Conservation (phyloP, 2,113 vertebrate species). For the Arothron firmamentum region DNA sequence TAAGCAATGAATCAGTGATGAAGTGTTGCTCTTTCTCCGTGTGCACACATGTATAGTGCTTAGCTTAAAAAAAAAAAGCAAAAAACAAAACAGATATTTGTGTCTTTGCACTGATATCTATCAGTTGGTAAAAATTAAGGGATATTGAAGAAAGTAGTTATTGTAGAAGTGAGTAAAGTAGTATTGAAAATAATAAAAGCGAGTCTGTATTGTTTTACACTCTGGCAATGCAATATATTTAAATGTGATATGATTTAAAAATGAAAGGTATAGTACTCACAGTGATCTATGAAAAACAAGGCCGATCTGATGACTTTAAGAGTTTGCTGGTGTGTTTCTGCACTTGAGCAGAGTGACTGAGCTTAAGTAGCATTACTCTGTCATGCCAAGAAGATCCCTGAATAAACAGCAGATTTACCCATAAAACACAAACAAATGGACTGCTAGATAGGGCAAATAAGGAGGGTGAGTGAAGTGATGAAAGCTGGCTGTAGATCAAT, state of each 20-base stretch:
- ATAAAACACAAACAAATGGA: conserved; percentile 10
- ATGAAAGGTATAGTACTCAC: too few relatives aligned
- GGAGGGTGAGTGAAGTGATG: background rate
- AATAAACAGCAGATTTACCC: conserved; percentile 35
- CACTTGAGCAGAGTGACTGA: conserved; percentile 44
- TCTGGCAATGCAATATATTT: too few relatives aligned
- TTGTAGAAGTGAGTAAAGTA: too few relatives aligned
- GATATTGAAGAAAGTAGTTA: too few relatives aligned
- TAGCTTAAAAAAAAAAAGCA: too few relatives aligned
- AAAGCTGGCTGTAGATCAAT: conserved; percentile 28
- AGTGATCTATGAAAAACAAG: background rate
- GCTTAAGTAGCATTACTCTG: conserved; percentile 33
- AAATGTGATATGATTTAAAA: too few relatives aligned
- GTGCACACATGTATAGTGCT: background rate
- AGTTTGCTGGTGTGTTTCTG: conserved; percentile 6
- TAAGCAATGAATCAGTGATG: conserved; percentile 74
- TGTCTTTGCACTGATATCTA: conserved; percentile 36
- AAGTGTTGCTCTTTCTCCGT: background rate
- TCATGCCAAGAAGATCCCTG: conserved; percentile 10
- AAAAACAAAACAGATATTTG: background rate
- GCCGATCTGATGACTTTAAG: background rate
- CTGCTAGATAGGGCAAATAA: background rate
- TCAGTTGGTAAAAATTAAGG: conserved; percentile 9
- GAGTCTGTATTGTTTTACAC: too few relatives aligned
- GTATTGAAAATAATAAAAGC: too few relatives aligned